Conservation (phyloP, 2,113 vertebrate genomes). For the Bujurquina vittata region DNA sequence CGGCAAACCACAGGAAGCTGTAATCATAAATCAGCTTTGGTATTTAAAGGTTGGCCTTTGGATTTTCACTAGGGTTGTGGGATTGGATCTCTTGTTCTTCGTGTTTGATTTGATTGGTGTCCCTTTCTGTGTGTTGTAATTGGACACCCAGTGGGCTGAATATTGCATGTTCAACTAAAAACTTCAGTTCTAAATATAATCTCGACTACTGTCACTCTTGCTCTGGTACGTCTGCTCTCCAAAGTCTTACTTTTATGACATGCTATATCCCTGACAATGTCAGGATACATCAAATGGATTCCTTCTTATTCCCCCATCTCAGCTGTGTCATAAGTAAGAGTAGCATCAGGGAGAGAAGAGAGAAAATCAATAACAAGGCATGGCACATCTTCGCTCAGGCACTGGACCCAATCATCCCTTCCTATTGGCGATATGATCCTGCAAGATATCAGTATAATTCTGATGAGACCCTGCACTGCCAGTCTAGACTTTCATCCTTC, state of each 20-base stretch:
- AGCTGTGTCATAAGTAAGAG: slow-evolving; percentile 73
- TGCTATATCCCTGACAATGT: slow-evolving; percentile 71
- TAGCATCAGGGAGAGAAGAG: slow-evolving; percentile 62
- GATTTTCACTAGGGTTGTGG: slow-evolving; percentile 46
- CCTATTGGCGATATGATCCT: slow-evolving; percentile 70
- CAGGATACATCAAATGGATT: slow-evolving; percentile 73
- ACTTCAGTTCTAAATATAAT: slow-evolving; percentile 51
- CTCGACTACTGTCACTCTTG: slow-evolving; percentile 17
- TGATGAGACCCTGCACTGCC: slow-evolving; percentile 61
- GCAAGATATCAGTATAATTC: slow-evolving; percentile 71
- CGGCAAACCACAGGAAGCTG: slow-evolving; percentile 49
- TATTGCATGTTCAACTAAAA: slow-evolving; percentile 42
- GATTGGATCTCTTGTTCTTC: slow-evolving; percentile 37
- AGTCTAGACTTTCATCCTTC: slow-evolving; percentile 71
- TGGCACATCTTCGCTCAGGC: slow-evolving; percentile 59
- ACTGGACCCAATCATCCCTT: slow-evolving; percentile 68
- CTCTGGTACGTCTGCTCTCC: slow-evolving; percentile 48
- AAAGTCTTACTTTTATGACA: slow-evolving; percentile 64
- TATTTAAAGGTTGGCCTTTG: slow-evolving; percentile 64
- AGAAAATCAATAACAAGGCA: slow-evolving; percentile 78
- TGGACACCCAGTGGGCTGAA: slow-evolving; percentile 27
- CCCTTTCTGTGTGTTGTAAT: slow-evolving; percentile 40
- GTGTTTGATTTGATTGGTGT: slow-evolving; percentile 49
- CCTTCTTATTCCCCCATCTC: slow-evolving; percentile 68
- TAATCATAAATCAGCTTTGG: slow-evolving; percentile 55